phyloP scores from a whole-genome alignment of 1,140 invertebrate genomes.

The Saccostrea cuccullata region DNA sequence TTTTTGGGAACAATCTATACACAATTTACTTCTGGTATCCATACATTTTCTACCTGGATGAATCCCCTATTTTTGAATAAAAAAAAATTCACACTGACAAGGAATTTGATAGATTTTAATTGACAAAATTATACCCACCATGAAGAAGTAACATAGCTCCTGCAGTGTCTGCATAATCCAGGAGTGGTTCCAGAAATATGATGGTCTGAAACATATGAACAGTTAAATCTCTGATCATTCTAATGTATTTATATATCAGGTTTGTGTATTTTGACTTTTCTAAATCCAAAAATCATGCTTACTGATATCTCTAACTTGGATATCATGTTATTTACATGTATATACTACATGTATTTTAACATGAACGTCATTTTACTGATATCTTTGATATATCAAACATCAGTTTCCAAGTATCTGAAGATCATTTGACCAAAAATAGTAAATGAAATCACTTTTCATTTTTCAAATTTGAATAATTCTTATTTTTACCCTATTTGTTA shows the following conservation, averaged over 20 bases:
- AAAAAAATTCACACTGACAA: no score
- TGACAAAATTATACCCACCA: constrained; percentile 63
- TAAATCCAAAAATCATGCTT: no score
- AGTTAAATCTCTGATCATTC: not conserved
- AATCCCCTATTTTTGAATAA: no score
- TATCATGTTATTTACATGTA: not conserved
- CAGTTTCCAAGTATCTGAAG: not conserved
- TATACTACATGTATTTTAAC: not conserved
- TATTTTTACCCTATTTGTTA: constrained; percentile 90
- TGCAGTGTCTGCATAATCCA: constrained; percentile 75
- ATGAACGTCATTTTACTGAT: not conserved
- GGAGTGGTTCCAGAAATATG: constrained; percentile 75
- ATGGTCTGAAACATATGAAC: constrained; percentile 65
- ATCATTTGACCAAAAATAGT: not conserved
- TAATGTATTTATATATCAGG: not conserved
- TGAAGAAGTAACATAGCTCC: constrained; percentile 77
- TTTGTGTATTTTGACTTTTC: no score
- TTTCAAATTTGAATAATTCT: not conserved
- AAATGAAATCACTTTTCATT: no score
- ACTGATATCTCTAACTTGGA: not conserved
- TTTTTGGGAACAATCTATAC: no score
- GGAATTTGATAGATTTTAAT: not conserved
- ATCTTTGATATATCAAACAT: not conserved
- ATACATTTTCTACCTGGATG: no score
- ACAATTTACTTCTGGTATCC: no score